A percentile compares a stretch with the other conserved stretches of the same genome.
Conservation (phyloP, 2,797 vertebrate species). For the Podargus strigoides region DNA sequence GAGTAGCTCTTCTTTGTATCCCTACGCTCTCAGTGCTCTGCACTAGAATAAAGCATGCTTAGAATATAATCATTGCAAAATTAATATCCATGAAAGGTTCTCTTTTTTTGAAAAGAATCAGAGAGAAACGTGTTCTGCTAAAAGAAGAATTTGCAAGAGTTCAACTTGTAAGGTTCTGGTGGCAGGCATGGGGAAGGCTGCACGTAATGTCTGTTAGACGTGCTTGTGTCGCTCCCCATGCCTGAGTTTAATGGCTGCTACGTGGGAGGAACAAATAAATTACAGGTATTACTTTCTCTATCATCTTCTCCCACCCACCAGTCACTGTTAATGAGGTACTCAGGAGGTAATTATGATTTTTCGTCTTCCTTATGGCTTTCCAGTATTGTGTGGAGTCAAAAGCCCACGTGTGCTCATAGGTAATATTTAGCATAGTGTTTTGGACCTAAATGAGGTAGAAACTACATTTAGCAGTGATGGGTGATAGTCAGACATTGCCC, state of each 20-base stretch:
- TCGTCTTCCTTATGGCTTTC: neutral
- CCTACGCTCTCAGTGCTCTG: neutral
- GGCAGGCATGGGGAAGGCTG: neutral
- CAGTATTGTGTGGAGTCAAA: rapidly evolving
- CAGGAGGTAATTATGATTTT: neutral
- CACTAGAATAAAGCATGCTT: constrained; percentile 35
- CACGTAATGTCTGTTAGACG: neutral
- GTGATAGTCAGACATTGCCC: neutral
- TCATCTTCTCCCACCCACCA: neutral
- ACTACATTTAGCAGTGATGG: neutral
- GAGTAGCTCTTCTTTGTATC: constrained; percentile 62
- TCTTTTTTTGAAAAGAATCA: neutral
- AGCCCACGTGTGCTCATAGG: rapidly evolving
- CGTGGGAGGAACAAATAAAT: neutral
- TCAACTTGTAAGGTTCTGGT: neutral
- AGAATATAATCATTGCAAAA: constrained; percentile 33
- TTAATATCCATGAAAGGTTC: constrained; percentile 4
- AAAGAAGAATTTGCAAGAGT: neutral
- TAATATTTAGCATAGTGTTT: neutral
- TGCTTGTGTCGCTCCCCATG: neutral
- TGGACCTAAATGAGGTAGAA: neutral
- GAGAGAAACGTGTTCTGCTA: neutral
- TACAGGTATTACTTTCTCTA: neutral
- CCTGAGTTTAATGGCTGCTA: neutral
- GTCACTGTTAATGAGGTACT: neutral